Evolutionary conservation across 2,888 invertebrate species (phyloP).

Genomic region (Acronicta leporina): DNA sequence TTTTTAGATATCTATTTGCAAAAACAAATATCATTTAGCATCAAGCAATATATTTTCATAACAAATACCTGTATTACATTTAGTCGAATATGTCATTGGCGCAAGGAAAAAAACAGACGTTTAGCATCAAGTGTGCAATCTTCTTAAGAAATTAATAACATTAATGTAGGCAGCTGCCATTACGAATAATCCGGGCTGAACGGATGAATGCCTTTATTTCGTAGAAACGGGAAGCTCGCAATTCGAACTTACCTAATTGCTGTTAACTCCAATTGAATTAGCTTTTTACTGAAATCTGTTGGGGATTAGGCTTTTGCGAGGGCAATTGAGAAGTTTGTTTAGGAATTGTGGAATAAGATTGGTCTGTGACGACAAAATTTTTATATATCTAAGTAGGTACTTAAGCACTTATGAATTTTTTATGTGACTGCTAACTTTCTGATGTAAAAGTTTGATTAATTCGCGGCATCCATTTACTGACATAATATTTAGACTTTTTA

Average conservation of each 20-base stretch:
- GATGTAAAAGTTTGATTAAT: not conserved
- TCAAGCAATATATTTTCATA: too few species aligned
- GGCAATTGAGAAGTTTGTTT: constrained; percentile 31
- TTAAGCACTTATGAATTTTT: constrained; percentile 11
- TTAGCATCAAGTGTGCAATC: constrained; percentile 2
- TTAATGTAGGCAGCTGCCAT: constrained; percentile 42
- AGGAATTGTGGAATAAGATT: constrained; percentile 19
- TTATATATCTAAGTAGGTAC: constrained; percentile 13
- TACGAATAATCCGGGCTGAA: constrained; percentile 49
- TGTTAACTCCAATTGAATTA: constrained; percentile 37
- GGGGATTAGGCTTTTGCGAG: constrained; percentile 15
- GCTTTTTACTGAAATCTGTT: constrained; percentile 37
- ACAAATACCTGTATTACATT: too few species aligned
- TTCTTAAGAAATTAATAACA: constrained; percentile 27
- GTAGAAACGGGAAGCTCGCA: constrained; percentile 19
- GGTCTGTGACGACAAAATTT: constrained; percentile 15
- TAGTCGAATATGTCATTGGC: too few species aligned
- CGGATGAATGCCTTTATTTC: constrained; percentile 17
- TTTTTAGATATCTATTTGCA: too few species aligned
- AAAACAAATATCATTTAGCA: too few species aligned
- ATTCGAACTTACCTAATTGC: constrained; percentile 35
- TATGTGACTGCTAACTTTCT: constrained; percentile 6
- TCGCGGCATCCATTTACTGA: too few species aligned
- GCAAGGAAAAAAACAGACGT: not conserved
- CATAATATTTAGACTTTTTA: too few species aligned